These are phyloP conservation scores for Parotocinclus haroldoi DNA, from an alignment of 2,797 vertebrate genomes.

Conservation along the genomic window DNA sequence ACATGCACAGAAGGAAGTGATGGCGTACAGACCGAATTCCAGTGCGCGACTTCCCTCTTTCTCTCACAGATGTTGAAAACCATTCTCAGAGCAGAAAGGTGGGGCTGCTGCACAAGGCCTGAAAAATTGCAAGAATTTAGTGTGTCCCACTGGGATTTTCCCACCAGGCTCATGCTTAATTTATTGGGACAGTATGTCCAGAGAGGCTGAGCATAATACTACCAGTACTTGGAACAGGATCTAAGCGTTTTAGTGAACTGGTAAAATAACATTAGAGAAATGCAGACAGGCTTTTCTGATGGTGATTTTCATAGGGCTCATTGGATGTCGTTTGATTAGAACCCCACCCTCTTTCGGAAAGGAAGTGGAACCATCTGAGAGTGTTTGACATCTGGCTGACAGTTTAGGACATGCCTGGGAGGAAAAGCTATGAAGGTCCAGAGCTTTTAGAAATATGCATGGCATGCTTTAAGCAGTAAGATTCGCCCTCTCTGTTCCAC, in stretches of 20 bases:
- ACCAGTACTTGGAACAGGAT: constrained; percentile 35
- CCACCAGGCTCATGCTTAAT: constrained; percentile 48
- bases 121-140: constrained; percentile 49
- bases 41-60: constrained; percentile 15
- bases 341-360: constrained; percentile 33
- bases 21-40: constrained; percentile 3
- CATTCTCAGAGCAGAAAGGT: constrained; percentile 24
- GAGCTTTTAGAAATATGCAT: constrained; percentile 51
- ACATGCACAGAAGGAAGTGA: neutral
- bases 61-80: constrained; percentile 11
- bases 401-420: constrained; percentile 39
- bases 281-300: constrained; percentile 28
- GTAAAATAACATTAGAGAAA: constrained; percentile 39
- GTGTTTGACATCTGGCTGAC: constrained; percentile 46
- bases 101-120: constrained; percentile 26
- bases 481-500: constrained; percentile 24
- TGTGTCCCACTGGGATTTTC: constrained; percentile 46
- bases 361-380: constrained; percentile 30
- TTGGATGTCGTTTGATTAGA: constrained; percentile 35
- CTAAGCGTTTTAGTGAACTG: constrained; percentile 23
- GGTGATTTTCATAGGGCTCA: constrained; percentile 31
- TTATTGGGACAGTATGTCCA: constrained; percentile 39
- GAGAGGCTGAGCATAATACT: constrained; percentile 32
- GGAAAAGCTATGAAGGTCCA: constrained; percentile 49
- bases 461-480: constrained; percentile 46